A percentile compares a stretch with the other conserved stretches of the same genome.
Evolutionary conservation across 1,140 invertebrate species (phyloP).

Genomic region (Tetragnatha versicolor): DNA sequence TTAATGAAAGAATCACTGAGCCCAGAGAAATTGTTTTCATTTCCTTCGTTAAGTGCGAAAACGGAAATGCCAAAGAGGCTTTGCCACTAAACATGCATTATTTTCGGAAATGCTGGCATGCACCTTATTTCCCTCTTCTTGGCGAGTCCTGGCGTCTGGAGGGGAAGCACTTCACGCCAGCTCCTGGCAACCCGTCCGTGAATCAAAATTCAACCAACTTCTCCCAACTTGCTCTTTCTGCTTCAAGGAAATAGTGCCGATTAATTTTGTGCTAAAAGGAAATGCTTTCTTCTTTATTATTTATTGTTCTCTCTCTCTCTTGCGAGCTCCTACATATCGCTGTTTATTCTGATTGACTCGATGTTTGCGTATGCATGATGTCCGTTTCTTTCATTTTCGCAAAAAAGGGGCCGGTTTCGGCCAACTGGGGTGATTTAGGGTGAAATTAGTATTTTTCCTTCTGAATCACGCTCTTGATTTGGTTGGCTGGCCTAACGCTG

Average conservation of each 20-base stretch:
- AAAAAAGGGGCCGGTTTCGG: background rate
- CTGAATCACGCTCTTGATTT: background rate
- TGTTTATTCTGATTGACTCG: constrained; percentile 23
- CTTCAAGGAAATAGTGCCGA: constrained; percentile 47
- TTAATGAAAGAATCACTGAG: too few species aligned
- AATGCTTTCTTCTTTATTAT: constrained; percentile 24
- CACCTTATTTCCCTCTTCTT: background rate
- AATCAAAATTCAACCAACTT: constrained; percentile 51
- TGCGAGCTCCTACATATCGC: background rate
- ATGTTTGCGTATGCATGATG: background rate
- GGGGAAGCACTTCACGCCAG: too few species aligned
- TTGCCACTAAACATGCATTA: too few species aligned
- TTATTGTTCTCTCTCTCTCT: constrained; percentile 10
- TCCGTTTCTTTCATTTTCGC: background rate
- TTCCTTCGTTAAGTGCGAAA: too few species aligned
- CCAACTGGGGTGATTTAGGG: background rate
- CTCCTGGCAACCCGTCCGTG: constrained; percentile 20
- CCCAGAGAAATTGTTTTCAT: too few species aligned
- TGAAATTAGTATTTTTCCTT: background rate
- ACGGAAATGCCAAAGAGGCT: too few species aligned
- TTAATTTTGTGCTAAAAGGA: constrained; percentile 49
- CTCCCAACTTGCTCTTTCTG: constrained; percentile 25
- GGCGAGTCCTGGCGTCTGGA: constrained; percentile 4
- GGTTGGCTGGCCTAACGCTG: background rate
- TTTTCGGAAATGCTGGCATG: too few species aligned